phyloP scores from a whole-genome alignment of 2,797 vertebrate genomes.

The Acanthis flammea region DNA sequence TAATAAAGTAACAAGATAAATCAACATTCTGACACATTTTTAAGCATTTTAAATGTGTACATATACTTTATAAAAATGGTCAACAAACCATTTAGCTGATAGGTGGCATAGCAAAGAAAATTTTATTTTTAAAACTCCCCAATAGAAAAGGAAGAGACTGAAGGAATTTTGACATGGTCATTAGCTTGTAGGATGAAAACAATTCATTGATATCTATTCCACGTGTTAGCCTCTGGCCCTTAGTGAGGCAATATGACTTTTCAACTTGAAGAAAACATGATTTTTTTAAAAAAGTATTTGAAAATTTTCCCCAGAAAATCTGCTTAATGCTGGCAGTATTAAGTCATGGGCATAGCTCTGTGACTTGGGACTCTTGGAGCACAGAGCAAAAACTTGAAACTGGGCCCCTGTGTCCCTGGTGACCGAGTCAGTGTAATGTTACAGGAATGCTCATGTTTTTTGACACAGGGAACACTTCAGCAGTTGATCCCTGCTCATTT shows the following conservation, averaged over 20 bases:
- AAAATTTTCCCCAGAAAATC: constrained; percentile 45
- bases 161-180: not conserved
- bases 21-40: not conserved
- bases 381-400: constrained; percentile 47
- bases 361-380: constrained; percentile 48
- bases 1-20: not conserved
- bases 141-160: not conserved
- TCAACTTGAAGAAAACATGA: constrained; percentile 44
- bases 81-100: not conserved
- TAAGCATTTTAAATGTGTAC: not conserved
- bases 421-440: constrained; percentile 56
- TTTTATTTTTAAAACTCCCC: not conserved
- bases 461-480: constrained; percentile 44
- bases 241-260: not conserved
- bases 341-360: constrained; percentile 48
- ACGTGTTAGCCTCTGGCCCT: constrained; percentile 18
- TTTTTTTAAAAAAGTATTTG: not conserved
- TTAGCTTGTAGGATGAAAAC: not conserved
- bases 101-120: not conserved
- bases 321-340: constrained; percentile 43
- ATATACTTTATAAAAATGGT: not conserved
- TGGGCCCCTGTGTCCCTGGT: constrained; percentile 39
- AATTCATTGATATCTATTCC: constrained; percentile 50
- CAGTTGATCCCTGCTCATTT: constrained; percentile 37
- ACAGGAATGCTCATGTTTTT: constrained; percentile 57